These are phyloP conservation scores for Rhodinocichla rosea DNA, from an alignment of 2,113 vertebrate species.

Conservation along the genomic window DNA sequence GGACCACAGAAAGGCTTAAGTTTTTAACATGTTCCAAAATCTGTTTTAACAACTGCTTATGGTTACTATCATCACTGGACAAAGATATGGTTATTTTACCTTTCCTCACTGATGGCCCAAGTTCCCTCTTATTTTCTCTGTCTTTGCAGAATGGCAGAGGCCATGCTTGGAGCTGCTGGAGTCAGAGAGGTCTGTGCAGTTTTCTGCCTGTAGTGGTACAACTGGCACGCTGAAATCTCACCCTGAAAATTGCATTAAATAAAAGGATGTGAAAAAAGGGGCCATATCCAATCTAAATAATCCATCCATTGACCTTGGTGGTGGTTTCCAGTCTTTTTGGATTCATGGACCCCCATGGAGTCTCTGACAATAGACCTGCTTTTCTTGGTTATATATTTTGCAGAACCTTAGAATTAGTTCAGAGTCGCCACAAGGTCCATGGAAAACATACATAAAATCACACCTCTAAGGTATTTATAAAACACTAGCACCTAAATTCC, in stretches of 20 bases:
- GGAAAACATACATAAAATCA: background rate
- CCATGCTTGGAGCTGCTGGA: background rate
- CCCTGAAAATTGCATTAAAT: background rate
- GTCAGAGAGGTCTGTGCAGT: background rate
- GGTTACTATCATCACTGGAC: conserved; percentile 18
- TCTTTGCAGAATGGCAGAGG: background rate
- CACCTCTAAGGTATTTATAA: background rate
- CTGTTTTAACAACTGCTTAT: conserved; percentile 59
- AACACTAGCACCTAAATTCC: background rate
- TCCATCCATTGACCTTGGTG: background rate
- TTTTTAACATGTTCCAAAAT: background rate
- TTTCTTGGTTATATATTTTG: background rate
- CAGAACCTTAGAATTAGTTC: background rate
- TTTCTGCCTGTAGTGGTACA: background rate
- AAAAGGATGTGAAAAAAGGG: background rate
- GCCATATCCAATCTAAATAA: conserved; percentile 4
- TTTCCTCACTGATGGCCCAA: conserved; percentile 14
- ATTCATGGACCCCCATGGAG: background rate
- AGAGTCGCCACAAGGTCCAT: background rate
- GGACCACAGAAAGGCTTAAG: background rate
- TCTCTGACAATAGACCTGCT: background rate
- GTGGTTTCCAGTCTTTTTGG: background rate
- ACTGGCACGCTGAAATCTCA: background rate
- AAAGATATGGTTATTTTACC: conserved; percentile 49
- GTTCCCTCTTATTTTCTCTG: conserved; percentile 2